Conservation (phyloP, 2,113 vertebrate genomes). For the Pantherophis guttatus region DNA sequence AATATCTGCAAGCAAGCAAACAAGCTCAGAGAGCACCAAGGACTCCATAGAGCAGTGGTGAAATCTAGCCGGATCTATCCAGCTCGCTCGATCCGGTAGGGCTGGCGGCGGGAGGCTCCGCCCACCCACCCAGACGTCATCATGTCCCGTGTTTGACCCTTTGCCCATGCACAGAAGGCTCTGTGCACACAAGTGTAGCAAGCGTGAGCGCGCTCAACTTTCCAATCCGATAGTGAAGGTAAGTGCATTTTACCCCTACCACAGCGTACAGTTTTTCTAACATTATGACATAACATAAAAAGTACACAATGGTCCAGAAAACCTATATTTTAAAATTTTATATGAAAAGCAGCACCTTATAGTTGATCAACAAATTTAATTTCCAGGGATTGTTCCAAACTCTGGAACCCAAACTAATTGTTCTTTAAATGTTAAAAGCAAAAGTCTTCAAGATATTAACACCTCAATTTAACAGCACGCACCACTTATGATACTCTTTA, state of each 20-base stretch:
- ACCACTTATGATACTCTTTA: background rate
- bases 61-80: no score
- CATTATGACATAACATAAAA: background rate
- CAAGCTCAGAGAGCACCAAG: background rate
- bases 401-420: background rate
- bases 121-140: no score
- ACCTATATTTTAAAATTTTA: background rate
- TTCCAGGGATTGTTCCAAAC: background rate
- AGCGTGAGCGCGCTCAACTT: no score
- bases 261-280: background rate
- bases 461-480: background rate
- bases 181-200: no score
- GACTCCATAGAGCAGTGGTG: background rate
- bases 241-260: no score
- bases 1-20: background rate
- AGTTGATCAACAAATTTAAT: background rate
- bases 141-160: no score
- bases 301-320: background rate
- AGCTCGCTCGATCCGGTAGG: no score
- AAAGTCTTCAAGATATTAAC: background rate
- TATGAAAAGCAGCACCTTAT: background rate
- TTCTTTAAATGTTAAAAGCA: background rate
- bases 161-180: no score
- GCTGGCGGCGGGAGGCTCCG: no score
- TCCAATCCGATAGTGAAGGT: no score